Evolutionary conservation across 30 jellyfish, hydroid and myxozoan genomes (phyloP), one percentile per base, ranked within the genome.

Genomic region (Turritopsis rubra): DNA sequence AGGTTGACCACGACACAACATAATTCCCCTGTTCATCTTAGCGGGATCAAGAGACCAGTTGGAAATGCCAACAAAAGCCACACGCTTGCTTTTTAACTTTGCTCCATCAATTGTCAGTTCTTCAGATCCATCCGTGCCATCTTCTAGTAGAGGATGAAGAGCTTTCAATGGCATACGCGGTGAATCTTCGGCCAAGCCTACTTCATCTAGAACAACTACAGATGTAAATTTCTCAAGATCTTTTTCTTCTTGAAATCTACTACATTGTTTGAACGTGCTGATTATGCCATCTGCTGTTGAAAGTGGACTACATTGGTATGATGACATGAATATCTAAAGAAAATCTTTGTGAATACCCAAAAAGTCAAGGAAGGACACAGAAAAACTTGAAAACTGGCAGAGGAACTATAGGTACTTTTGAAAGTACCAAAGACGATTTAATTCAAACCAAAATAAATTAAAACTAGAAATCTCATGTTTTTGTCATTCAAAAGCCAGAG

Each of bases 71-170:
- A 84, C 73, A 75, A 89, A 89, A 0, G 96, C 90, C 20, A 89
- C 96, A 8, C 94, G 87, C 29, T 80, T 89, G 16, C 82, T 72
- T 53, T 88, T 83, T 3, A 75, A 52, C n/a, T 83, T 86, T 0
- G 79, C 66, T 20, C 89, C 94, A 26, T 84, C 96, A 4, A 31
- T 20, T 8, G 93, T 89, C 30, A 89, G 83, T 27, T 89, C 96
- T 52, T 89, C 96, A 18, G 94, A 89, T 16, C 96, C 96, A 65
- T 89, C 96, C 0, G 94, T 84, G 3, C 96, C 96, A 85, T 89
- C 96, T 85, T 89, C 96, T 0, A 89, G 88, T 79, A 89, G 73
- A 22, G 95, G 96, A 74, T 89, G 96, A 73, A 89, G 28, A 21
- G 96, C 94, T 79, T 89, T 89, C 20, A 89, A 54, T 18, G 96